Percentiles rank a stretch among this genome's conserved stretches.
These are phyloP conservation scores for Acridotheres tristis DNA, from an alignment of 2,797 vertebrate species.

Conservation along the genomic window DNA sequence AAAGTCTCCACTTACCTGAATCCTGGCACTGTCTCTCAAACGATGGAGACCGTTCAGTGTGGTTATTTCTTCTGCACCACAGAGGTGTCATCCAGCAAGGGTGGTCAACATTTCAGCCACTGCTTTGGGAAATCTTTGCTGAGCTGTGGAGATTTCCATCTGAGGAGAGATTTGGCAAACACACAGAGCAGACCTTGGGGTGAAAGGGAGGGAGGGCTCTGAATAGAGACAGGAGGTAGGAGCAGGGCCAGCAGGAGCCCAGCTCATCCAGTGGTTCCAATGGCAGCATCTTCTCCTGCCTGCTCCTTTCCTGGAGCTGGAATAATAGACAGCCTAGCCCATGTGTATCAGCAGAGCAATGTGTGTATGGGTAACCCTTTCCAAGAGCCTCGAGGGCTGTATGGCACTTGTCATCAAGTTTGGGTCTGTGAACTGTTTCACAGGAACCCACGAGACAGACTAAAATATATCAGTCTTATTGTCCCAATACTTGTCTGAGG, in stretches of 20 bases:
- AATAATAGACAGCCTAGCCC: neutral
- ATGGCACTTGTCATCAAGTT: neutral
- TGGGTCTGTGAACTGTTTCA: neutral
- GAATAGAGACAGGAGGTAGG: neutral
- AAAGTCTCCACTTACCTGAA: neutral
- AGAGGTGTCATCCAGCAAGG: neutral
- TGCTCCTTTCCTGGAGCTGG: neutral
- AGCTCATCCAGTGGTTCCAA: neutral
- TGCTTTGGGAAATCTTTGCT: neutral
- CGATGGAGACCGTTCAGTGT: accelerated
- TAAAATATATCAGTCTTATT: neutral
- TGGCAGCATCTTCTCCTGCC: neutral
- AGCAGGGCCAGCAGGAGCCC: neutral
- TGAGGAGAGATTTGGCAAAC: neutral
- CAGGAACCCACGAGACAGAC: neutral
- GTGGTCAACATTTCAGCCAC: neutral
- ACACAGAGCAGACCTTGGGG: accelerated
- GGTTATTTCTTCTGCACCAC: neutral
- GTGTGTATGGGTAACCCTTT: neutral
- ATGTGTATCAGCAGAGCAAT: neutral
- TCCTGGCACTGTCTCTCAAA: neutral
- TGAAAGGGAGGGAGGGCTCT: neutral
- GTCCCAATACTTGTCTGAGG: neutral
- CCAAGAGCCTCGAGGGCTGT: neutral
- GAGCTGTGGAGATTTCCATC: neutral